Evolutionary conservation across 64 coral and sea anemone genomes (phyloP).

Genomic region (Montipora capricornis): DNA sequence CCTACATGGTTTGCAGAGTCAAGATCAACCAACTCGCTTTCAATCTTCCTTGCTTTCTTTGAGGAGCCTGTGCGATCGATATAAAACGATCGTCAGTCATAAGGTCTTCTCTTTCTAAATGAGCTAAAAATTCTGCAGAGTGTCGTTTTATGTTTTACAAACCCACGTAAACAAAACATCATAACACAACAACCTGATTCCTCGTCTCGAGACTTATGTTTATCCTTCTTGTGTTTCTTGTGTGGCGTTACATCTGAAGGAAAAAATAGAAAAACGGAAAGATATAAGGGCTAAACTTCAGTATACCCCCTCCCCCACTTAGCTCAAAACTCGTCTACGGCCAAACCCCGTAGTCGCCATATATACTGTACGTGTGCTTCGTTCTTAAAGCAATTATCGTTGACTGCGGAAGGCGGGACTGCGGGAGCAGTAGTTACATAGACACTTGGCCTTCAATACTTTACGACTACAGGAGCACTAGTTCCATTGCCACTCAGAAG

Average conservation of each 20-base stretch:
- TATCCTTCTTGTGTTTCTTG: constrained; percentile 89
- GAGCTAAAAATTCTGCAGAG: no score
- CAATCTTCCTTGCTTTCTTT: constrained; percentile 89
- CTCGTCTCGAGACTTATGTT: constrained; percentile 48
- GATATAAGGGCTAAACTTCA: no score
- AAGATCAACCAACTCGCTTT: constrained; percentile 57
- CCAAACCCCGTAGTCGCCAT: no score
- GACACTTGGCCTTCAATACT: no score
- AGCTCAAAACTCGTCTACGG: no score
- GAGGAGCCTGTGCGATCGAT: constrained; percentile 75
- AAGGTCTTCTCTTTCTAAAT: not conserved
- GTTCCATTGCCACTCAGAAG: no score
- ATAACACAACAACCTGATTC: constrained; percentile 35
- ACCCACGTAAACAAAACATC: not conserved
- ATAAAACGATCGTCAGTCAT: constrained; percentile 66
- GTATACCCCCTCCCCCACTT: no score
- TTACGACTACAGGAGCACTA: no score
- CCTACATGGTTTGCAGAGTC: constrained; percentile 43
- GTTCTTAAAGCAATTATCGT: no score
- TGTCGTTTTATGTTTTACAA: not conserved
- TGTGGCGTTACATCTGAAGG: constrained; percentile 40
- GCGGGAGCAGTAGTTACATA: no score
- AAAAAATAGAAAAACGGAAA: not conserved
- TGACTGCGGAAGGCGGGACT: no score
- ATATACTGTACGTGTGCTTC: no score